Conservation (phyloP, 2,888 invertebrate genomes). For the Aphodius sticticus region DNA sequence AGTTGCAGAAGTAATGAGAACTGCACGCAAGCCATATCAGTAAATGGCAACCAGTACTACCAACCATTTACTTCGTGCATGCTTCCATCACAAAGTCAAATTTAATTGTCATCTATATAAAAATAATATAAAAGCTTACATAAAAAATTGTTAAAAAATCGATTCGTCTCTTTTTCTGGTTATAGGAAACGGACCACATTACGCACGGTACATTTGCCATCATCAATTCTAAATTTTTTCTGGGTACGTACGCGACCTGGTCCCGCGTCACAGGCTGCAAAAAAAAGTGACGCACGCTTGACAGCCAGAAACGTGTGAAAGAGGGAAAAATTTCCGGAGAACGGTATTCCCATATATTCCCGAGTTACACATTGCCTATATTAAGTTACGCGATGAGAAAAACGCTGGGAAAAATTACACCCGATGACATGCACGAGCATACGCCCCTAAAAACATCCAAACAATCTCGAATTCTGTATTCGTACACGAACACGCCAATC, state of each 20-base stretch:
- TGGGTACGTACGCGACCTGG: background rate
- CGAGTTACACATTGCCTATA: background rate
- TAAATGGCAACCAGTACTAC: no score
- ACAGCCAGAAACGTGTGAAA: background rate
- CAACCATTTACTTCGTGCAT: no score
- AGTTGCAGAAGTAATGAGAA: no score
- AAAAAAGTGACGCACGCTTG: background rate
- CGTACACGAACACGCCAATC: no score
- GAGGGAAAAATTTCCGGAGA: background rate
- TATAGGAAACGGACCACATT: background rate
- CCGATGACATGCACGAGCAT: background rate
- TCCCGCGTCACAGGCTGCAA: background rate
- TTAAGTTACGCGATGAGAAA: background rate
- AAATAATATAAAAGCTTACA: no score
- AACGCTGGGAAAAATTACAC: background rate
- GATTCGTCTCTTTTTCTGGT: background rate
- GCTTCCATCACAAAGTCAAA: no score
- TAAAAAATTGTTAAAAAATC: no score
- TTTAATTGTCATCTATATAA: no score
- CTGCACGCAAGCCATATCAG: no score
- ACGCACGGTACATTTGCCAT: background rate
- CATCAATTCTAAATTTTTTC: background rate
- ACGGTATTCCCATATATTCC: background rate
- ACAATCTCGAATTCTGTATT: no score
- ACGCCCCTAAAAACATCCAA: background rate